Evolutionary conservation across 2,113 vertebrate genomes (phyloP).

Genomic region (Hemicordylus capensis): DNA sequence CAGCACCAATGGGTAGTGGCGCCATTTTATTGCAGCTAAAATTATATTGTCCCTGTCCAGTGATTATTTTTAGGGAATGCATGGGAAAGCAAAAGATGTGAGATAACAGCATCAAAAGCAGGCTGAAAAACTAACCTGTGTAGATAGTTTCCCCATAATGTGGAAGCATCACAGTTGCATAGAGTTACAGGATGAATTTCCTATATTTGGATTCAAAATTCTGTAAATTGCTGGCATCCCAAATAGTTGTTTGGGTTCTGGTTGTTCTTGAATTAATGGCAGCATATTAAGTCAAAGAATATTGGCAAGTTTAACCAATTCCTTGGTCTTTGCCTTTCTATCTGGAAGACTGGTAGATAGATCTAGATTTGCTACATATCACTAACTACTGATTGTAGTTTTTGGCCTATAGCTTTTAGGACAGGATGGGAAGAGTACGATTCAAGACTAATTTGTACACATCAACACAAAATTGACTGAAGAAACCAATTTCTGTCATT

Average conservation of each 20-base stretch:
- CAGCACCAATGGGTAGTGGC: background rate
- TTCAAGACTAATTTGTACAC: background rate
- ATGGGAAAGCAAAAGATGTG: background rate
- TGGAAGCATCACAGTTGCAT: rapidly evolving
- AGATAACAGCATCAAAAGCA: background rate
- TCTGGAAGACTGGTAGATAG: background rate
- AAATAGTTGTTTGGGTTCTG: conserved; percentile 8
- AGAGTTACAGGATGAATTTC: background rate
- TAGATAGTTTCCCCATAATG: background rate
- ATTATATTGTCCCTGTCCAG: background rate
- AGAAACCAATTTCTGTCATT: too few relatives aligned
- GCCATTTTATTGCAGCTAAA: conserved; percentile 48
- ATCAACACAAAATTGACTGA: too few relatives aligned
- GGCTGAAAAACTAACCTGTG: background rate
- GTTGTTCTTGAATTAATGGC: background rate
- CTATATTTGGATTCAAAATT: background rate
- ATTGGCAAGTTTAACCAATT: background rate
- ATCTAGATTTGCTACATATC: background rate
- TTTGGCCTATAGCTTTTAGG: background rate
- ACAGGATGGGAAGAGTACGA: too few relatives aligned
- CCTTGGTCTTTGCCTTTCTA: background rate
- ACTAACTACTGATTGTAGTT: background rate
- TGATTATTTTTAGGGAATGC: background rate
- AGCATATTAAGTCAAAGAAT: background rate
- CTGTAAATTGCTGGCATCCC: background rate